Conservation (phyloP, 1,140 invertebrate species). For the Schmidtea mediterranea region DNA sequence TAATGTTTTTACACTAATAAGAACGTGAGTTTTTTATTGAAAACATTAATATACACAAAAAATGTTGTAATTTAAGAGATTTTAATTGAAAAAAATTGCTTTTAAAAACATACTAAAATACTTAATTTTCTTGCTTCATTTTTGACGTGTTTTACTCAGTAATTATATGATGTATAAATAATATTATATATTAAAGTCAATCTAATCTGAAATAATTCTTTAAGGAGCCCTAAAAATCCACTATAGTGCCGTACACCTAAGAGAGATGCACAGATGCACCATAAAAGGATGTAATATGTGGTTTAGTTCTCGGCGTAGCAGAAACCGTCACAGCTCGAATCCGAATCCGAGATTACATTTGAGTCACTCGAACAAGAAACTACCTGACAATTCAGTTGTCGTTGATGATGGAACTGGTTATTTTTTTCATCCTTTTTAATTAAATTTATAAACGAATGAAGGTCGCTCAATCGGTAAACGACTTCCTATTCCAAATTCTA, state of each 20-base stretch:
- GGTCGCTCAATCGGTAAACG: slow-evolving; percentile 63
- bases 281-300: slow-evolving; percentile 96
- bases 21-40: too few relatives aligned
- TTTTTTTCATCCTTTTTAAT: too few relatives aligned
- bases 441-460: too few relatives aligned
- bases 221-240: slow-evolving; percentile 84
- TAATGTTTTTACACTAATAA: too few relatives aligned
- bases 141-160: too few relatives aligned
- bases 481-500: slow-evolving; percentile 11
- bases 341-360: slow-evolving; percentile 90
- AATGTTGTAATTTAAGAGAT: too few relatives aligned
- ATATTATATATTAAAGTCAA: too few relatives aligned
- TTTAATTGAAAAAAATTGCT: too few relatives aligned
- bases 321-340: slow-evolving; percentile 85
- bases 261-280: slow-evolving; percentile 97
- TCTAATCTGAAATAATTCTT: background rate
- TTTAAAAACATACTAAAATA: too few relatives aligned
- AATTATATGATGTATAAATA: too few relatives aligned
- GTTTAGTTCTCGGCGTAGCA: slow-evolving; percentile 76
- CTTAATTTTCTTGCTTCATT: too few relatives aligned
- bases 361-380: slow-evolving; percentile 35
- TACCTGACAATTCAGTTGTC: slow-evolving; percentile 12
- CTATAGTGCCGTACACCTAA: slow-evolving; percentile 82
- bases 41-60: too few relatives aligned
- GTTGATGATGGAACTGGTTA: slow-evolving; percentile 62